Evolutionary conservation across 2,113 vertebrate species (phyloP), one percentile per base, ranked within the genome.

Genomic region (Crotalus tigris): DNA sequence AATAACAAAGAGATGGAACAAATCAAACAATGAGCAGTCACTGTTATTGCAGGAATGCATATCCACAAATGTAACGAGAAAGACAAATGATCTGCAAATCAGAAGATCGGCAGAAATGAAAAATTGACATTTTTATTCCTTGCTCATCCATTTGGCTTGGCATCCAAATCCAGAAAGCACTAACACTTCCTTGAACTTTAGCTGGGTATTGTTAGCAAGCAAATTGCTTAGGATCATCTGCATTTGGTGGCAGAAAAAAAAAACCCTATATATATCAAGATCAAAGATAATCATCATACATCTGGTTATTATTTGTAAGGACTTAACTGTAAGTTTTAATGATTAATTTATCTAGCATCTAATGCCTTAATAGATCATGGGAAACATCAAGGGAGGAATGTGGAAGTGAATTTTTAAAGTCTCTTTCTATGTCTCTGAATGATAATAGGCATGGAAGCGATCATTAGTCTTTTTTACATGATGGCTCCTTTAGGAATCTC

Each of bases 351-450:
- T 98, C 97, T 98, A 97, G 96, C 97, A 96, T 96, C 96, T 98
- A 98, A 97, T 94, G 96, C 97, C 97, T 98, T 98, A 98, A 98
- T 98, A 98, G 98, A 98, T 98, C 98, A 98, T 96, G 96, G 92
- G 95, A 97, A 97, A 98, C 98, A 98, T 98, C 98, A 98, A 98
- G 98, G 97, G 97, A 98, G 97, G 98, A 98, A 98, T 98, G 98
- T 97, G 97, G 97, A 95, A 96, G 97, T 97, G 97, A 97, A 97
- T 98, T 98, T 98, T 97, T 97, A 98, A 98, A 98, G 97, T 97
- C 97, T 96, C 94, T 97, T 97, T 98, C 95, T 29, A 95, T 96
- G 97, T 97, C 97, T 97, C 98, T 97, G 97, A 98, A 97, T 98
- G 97, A 97, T 98, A 98, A 98, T 98, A 98, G 97, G 97, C 98